Percentiles rank a stretch among this genome's conserved stretches.
Conservation (phyloP, 2,888 invertebrate species). For the Dichetophora obliterata region DNA sequence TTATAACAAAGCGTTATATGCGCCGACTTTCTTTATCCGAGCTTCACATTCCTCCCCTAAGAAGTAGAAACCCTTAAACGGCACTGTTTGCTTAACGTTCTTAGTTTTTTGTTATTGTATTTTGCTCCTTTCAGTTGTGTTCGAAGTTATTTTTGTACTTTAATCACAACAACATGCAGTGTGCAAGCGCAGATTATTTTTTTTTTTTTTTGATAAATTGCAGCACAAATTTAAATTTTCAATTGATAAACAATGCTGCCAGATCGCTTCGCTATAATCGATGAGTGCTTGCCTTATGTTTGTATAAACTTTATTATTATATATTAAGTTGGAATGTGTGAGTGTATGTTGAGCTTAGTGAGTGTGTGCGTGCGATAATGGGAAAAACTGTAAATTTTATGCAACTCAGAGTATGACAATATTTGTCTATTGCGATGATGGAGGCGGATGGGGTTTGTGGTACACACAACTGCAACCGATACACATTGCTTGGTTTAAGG, state of each 20-base stretch:
- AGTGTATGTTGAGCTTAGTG: background rate
- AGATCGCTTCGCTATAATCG: constrained; percentile 30
- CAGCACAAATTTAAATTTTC: constrained; percentile 33
- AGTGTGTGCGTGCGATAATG: constrained; percentile 18
- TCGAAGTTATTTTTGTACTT: no score
- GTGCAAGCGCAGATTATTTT: no score
- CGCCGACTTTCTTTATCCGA: background rate
- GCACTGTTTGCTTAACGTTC: background rate
- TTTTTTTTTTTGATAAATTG: constrained; percentile 19
- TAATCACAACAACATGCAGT: no score
- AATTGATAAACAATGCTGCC: constrained; percentile 36
- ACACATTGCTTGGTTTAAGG: no score
- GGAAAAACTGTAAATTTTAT: constrained; percentile 29
- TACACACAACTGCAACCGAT: background rate
- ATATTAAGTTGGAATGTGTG: background rate
- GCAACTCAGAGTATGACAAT: constrained; percentile 19
- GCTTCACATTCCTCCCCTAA: background rate
- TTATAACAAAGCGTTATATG: no score
- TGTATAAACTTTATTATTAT: background rate
- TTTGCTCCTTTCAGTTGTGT: background rate
- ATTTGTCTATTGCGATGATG: background rate
- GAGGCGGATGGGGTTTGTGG: background rate
- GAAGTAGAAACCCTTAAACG: no score
- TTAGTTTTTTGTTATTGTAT: background rate
- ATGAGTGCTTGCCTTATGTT: background rate